Evolutionary conservation across 2,888 invertebrate species (phyloP).

Genomic region (Oscheius onirici): DNA sequence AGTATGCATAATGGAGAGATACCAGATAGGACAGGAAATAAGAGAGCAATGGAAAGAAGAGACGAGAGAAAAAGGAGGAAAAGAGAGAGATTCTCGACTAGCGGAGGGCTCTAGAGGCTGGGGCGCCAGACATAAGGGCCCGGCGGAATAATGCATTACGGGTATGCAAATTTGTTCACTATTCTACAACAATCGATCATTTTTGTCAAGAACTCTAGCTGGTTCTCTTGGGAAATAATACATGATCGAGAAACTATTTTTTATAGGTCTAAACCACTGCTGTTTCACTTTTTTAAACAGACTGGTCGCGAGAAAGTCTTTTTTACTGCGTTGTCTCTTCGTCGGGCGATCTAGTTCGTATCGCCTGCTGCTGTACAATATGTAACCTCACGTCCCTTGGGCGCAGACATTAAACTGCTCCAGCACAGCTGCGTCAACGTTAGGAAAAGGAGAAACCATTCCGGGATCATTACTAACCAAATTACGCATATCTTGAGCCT

Average conservation of each 20-base stretch:
- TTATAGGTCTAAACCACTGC: background rate
- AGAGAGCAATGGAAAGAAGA: constrained; percentile 3
- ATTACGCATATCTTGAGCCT: no score
- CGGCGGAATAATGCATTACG: constrained; percentile 36
- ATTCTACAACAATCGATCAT: constrained; percentile 31
- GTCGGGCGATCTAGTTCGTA: background rate
- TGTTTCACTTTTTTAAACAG: background rate
- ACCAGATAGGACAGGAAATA: constrained; percentile 9
- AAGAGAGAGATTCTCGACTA: background rate
- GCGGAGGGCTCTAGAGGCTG: background rate
- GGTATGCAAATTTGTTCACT: constrained; percentile 38
- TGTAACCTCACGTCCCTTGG: constrained; percentile 4
- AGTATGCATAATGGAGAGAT: background rate
- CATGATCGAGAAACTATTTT: no score
- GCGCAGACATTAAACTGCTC: constrained; percentile 22
- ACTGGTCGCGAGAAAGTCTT: background rate
- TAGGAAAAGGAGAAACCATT: background rate
- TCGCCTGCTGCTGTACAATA: constrained; percentile 1
- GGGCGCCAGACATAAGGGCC: constrained; percentile 24
- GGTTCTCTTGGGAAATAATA: no score
- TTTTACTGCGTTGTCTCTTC: background rate
- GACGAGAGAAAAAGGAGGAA: background rate
- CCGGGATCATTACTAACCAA: background rate
- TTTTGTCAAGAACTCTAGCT: background rate
- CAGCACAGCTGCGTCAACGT: constrained; percentile 9